phyloP scores from a whole-genome alignment of 2,797 vertebrate species.

The Chelon auratus region DNA sequence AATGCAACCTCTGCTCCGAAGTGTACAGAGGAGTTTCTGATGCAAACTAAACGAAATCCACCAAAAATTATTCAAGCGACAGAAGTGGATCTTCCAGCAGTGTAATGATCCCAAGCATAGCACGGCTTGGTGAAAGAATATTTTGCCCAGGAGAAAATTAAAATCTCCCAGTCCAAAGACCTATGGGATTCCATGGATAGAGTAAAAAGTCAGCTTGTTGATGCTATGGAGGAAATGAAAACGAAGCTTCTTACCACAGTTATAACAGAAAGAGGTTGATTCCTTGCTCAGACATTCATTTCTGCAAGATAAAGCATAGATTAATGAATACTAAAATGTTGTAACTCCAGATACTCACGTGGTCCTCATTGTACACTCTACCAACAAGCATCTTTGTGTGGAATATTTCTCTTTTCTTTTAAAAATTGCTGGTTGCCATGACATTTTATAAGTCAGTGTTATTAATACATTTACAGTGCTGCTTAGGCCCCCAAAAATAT shows the following conservation, averaged over 20 bases:
- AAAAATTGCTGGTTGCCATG: neutral
- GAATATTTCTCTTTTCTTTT: neutral
- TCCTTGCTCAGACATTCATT: neutral
- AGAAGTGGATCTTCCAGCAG: neutral
- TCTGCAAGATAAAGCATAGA: neutral
- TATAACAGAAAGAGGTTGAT: neutral
- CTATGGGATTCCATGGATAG: neutral
- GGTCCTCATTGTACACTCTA: no score
- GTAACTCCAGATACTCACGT: no score
- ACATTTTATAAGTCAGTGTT: neutral
- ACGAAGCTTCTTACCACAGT: neutral
- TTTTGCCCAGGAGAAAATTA: conserved; percentile 6
- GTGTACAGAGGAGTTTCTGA: neutral
- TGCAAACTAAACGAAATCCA: neutral
- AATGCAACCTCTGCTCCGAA: neutral
- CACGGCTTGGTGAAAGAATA: neutral
- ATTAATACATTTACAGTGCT: neutral
- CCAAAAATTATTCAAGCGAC: neutral
- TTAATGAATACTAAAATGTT: no score
- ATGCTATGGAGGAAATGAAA: neutral
- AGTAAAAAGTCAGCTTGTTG: neutral
- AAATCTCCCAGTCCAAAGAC: neutral
- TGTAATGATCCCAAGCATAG: neutral
- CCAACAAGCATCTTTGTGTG: neutral
- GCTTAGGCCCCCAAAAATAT: neutral